Base-by-base conservation (phyloP, 2,113 vertebrate genomes). In the Antigone vipio region DNA sequence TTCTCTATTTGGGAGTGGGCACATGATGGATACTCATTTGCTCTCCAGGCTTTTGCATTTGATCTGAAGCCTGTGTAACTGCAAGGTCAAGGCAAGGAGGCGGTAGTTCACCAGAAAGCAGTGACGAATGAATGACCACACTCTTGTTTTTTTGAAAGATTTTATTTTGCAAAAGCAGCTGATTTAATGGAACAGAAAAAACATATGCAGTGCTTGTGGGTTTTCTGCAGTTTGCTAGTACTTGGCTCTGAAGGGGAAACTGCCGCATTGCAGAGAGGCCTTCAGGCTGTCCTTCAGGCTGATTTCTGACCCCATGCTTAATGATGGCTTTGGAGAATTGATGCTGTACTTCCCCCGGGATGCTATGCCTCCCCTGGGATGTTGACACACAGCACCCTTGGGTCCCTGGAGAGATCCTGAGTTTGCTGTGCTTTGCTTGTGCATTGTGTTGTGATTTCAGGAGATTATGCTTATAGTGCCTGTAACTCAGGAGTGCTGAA, bases 261-360 rank as follows among this genome's bases (percentile, higher is more conserved):
- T 86, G 92, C 88, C 96, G 92, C 94, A 97, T 89, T 97, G 96
- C 96, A 91, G 97, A 86, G 85, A 21, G 92, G 75, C 68, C 85
- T 78, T 22, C 55, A 55, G 68, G 38, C 77, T 85, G 90, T 85
- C 91, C 91, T 94, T 94, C 67, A 75, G 78, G 79, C 84, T 69
- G 5, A 4, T 38, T 92, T 35, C 92, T 91, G 69, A 81, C 60
- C 52, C 59, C 0, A 0, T 12, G 24, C 9, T 47, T 11, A 42
- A 9, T 14, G 44, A 12, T 47, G 60, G 26, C 67, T 88, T 47
- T 80, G 74, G 40, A 67, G 85, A n/a, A 20, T 0, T 52, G 74
- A 4, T 4, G 18, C 29, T 81, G 15, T 44, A 15, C 44, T 44
- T 44, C 44, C 44, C 44, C 15, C 15, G 15, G 44, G 44, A 44